Evolutionary conservation across 2,113 vertebrate species (phyloP).

Genomic region (Motacilla alba): DNA sequence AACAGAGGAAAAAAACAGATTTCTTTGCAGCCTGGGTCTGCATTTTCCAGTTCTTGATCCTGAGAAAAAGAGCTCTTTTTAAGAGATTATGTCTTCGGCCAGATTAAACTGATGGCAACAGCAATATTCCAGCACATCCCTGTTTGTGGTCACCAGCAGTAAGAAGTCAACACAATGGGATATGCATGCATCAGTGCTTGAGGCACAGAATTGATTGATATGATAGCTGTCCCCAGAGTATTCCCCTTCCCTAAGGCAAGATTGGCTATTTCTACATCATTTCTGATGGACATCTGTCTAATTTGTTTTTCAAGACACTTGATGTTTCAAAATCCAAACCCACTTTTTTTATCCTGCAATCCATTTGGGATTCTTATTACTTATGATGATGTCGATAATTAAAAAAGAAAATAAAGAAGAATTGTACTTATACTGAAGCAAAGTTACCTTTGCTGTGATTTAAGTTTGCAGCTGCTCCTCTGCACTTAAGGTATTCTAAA

Average conservation of each 20-base stretch:
- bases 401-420: no score
- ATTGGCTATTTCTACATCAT: background rate
- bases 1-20: background rate
- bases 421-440: background rate
- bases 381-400: background rate
- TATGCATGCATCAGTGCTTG: background rate
- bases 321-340: background rate
- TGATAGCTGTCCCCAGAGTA: background rate
- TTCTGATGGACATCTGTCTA: background rate
- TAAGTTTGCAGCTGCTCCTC: background rate
- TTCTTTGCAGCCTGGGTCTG: rapidly evolving
- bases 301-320: background rate
- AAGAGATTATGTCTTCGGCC: background rate
- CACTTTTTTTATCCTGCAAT: background rate
- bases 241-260: background rate
- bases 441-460: background rate
- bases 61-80: background rate
- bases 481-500: background rate
- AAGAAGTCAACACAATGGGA: background rate
- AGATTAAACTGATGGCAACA: background rate
- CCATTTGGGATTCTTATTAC: background rate
- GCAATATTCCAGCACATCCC: background rate
- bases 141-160: background rate
- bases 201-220: background rate
- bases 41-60: background rate